Conservation (phyloP, 2,113 vertebrate species). For the Rissa tridactyla region DNA sequence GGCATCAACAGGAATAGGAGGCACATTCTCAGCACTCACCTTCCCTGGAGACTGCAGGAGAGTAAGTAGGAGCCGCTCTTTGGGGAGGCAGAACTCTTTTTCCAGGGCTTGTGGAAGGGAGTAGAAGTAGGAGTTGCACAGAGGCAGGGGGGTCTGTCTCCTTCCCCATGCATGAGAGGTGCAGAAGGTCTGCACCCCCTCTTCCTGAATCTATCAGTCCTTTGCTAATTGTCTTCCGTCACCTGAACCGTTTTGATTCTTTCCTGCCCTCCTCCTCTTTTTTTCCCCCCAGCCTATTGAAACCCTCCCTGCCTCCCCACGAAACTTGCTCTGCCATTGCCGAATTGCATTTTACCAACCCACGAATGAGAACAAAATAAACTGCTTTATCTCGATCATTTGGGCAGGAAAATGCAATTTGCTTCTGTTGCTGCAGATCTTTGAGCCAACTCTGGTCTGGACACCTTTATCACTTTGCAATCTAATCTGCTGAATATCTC, state of each 20-base stretch:
- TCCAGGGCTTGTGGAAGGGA: not conserved
- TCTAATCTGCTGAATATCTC: slow-evolving; percentile 37
- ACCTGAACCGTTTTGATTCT: not conserved
- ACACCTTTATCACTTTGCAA: slow-evolving; percentile 65
- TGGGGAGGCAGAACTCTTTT: not conserved
- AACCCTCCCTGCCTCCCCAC: not conserved
- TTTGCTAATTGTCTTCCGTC: not conserved
- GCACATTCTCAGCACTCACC: not conserved
- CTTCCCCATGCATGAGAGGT: not conserved
- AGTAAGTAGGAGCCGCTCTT: not conserved
- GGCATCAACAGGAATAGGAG: not conserved
- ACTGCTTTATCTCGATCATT: slow-evolving; percentile 40
- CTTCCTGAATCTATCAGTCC: not conserved
- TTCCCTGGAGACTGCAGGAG: not conserved
- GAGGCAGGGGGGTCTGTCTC: not conserved
- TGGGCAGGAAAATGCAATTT: slow-evolving; percentile 46
- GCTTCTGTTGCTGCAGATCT: slow-evolving; percentile 29
- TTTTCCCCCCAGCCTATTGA: not conserved
- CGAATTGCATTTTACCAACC: slow-evolving; percentile 20
- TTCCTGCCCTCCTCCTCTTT: not conserved
- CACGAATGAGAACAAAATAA: slow-evolving; percentile 23
- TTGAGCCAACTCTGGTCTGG: slow-evolving; percentile 18
- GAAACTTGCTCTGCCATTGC: not conserved
- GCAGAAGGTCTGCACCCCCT: not conserved
- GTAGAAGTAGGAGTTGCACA: not conserved